phyloP scores from a whole-genome alignment of 2,888 invertebrate species.

The Antheraea yamamai region DNA sequence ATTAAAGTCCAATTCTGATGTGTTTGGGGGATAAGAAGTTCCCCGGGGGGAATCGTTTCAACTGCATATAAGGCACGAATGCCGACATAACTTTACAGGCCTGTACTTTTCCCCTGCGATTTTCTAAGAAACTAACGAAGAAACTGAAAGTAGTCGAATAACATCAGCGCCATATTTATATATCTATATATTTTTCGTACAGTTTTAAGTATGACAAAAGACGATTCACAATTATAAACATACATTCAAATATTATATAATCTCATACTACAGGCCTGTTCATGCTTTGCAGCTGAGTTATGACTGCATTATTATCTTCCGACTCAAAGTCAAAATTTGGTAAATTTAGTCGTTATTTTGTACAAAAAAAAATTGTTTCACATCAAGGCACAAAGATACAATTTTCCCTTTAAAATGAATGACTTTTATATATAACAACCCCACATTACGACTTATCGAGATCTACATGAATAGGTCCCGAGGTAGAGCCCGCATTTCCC shows the following conservation, averaged over 20 bases:
- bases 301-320: background rate
- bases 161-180: too few relatives aligned
- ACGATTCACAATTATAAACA: too few relatives aligned
- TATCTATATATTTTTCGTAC: too few relatives aligned
- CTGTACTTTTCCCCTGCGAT: background rate
- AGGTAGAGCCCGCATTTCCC: conserved; percentile 5
- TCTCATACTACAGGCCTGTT: background rate
- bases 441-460: background rate
- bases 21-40: background rate
- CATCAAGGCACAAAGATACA: conserved; percentile 21
- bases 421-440: background rate
- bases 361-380: conserved; percentile 22
- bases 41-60: background rate
- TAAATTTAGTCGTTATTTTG: conserved; percentile 4
- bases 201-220: too few relatives aligned
- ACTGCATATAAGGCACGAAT: background rate
- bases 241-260: too few relatives aligned
- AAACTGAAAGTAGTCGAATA: too few relatives aligned
- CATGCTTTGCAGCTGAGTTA: background rate
- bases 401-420: conserved; percentile 7
- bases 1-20: background rate
- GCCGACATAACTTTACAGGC: background rate
- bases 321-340: background rate
- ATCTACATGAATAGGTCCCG: background rate
- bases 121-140: background rate